These are phyloP conservation scores for Ptychadena robeensis DNA, from an alignment of 2,797 vertebrate genomes.

Conservation along the genomic window DNA sequence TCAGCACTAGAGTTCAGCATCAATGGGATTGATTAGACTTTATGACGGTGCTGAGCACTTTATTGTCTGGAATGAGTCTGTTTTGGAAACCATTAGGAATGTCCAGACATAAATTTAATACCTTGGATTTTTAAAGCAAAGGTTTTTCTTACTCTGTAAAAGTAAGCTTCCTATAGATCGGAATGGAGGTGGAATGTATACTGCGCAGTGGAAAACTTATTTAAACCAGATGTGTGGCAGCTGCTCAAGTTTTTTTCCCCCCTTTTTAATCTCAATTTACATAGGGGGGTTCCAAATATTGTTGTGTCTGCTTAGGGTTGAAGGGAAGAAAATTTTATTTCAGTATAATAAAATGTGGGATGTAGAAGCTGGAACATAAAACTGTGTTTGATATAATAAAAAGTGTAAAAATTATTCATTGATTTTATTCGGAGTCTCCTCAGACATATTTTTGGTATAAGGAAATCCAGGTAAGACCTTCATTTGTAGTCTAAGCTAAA, in stretches of 20 bases:
- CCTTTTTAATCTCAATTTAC: no score
- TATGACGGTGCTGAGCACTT: not conserved
- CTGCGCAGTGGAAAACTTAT: constrained; percentile 5
- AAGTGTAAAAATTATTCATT: no score
- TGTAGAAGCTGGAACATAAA: no score
- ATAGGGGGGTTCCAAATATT: not conserved
- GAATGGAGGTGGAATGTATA: constrained; percentile 3
- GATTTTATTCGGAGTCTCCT: no score
- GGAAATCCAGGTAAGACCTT: no score
- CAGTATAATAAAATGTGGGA: no score
- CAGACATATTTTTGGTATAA: no score
- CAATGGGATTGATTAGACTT: not conserved
- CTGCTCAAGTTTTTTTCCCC: not conserved
- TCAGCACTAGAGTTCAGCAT: not conserved
- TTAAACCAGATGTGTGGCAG: constrained; percentile 40
- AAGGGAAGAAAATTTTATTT: not conserved
- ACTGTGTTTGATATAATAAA: no score
- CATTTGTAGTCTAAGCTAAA: no score
- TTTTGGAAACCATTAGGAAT: not conserved
- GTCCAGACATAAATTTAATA: constrained; percentile 21
- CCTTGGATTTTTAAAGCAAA: not conserved
- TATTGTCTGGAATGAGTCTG: not conserved
- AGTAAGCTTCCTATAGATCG: not conserved
- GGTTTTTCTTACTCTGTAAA: no score
- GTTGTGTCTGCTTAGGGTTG: not conserved